Evolutionary conservation across 2,888 invertebrate species (phyloP), one percentile per base, ranked within the genome.

Genomic region (Acleris laterana): DNA sequence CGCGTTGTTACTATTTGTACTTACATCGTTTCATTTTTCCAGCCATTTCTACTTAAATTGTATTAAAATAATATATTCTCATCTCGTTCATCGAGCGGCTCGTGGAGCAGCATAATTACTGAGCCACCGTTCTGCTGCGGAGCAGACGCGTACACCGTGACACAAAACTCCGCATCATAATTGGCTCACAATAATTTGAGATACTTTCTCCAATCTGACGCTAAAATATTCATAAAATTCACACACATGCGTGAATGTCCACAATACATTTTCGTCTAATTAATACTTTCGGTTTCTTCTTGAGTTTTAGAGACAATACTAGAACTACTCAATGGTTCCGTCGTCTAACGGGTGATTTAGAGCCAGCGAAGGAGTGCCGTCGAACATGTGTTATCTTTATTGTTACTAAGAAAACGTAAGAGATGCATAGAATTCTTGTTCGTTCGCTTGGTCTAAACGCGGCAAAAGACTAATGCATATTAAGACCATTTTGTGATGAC

Each of bases 101-200:
- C 22, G 46, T 69, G 71, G 70, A 73, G 72, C 69, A 71, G 64
- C 59, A 57, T 62, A 66, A 66, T 66, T 62, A 57, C 66, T 52
- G 48, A 57, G 25, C 38, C 38, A 38, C 17, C 66, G 57, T 46
- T 65, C 58, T 59, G 59, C 60, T 51, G 65, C 28, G 49, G 32
- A 65, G 61, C 73, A 77, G 81, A 80, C 75, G 80, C 77, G 81
- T 78, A 80, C 74, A 77, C 72, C 80, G 81, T 83, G 82, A 82
- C 83, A 82, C 71, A 75, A 75, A 81, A 80, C 80, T 74, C 78
- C 82, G 77, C 82, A 82, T 80, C 83, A 86, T 85, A 90, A 89
- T 88, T 88, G 80, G 89, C 88, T 85, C 87, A 90, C 78, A 89
- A 88, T 89, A 84, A 88, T 88, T 86, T 84, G 81, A 83, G 80